A percentile compares a stretch with the other conserved stretches of the same genome.
phyloP scores from a whole-genome alignment of 2,888 invertebrate species.

The Helleia helle region DNA sequence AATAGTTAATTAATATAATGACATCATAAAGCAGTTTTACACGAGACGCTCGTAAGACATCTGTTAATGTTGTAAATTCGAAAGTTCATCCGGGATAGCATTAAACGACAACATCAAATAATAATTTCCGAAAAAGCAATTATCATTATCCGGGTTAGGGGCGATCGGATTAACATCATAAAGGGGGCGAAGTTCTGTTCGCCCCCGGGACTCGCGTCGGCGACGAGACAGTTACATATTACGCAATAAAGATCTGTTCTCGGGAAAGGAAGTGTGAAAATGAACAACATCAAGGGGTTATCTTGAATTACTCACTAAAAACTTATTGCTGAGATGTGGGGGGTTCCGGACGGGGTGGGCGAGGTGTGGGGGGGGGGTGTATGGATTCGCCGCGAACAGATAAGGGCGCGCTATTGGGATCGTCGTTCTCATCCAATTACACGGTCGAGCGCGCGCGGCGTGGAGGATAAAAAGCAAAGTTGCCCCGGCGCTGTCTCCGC shows the following conservation, averaged over 20 bases:
- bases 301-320: slow-evolving; percentile 75
- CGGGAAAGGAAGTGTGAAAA: slow-evolving; percentile 75
- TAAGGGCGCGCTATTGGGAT: slow-evolving; percentile 73
- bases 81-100: slow-evolving; percentile 33
- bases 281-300: slow-evolving; percentile 74
- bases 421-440: slow-evolving; percentile 74
- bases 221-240: slow-evolving; percentile 71
- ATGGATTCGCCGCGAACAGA: slow-evolving; percentile 70
- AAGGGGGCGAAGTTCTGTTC: slow-evolving; percentile 61
- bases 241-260: slow-evolving; percentile 74
- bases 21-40: slow-evolving; percentile 6
- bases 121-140: slow-evolving; percentile 72
- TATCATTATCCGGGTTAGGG: slow-evolving; percentile 70
- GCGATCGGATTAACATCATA: slow-evolving; percentile 71
- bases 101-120: slow-evolving; percentile 69
- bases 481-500: slow-evolving; percentile 60
- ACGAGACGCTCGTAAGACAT: slow-evolving; percentile 36
- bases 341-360: slow-evolving; percentile 34
- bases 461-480: slow-evolving; percentile 66
- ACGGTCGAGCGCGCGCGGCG: slow-evolving; percentile 70
- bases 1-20: slow-evolving; percentile 2
- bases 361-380: slow-evolving; percentile 27
- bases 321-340: slow-evolving; percentile 54
- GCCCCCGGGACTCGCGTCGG: slow-evolving; percentile 65
- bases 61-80: slow-evolving; percentile 46